A percentile compares a stretch with the other conserved stretches of the same genome.
phyloP scores from a whole-genome alignment of 2,113 vertebrate species.

The Scatophagus argus region DNA sequence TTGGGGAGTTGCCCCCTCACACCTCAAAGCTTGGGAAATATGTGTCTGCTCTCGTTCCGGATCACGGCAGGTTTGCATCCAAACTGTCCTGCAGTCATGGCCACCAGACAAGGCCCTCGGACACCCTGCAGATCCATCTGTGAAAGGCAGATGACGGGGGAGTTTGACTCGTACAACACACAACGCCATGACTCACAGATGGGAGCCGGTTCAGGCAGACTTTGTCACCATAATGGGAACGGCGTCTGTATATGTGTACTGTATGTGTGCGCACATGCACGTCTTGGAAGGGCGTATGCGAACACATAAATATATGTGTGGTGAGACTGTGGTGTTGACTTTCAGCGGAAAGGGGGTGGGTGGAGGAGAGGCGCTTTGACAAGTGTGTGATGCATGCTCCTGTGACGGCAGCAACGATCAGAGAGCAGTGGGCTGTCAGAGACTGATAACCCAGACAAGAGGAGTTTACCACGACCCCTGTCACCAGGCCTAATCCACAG shows the following conservation, averaged over 20 bases:
- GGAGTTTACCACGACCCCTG: conserved; percentile 51
- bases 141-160: conserved; percentile 76
- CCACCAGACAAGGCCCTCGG: conserved; percentile 59
- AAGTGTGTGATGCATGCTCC: conserved; percentile 77
- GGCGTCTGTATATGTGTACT: conserved; percentile 51
- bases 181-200: conserved; percentile 77
- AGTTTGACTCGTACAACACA: conserved; percentile 73
- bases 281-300: conserved; percentile 52
- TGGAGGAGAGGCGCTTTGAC: conserved; percentile 76
- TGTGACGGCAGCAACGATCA: conserved; percentile 77
- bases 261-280: conserved; percentile 23
- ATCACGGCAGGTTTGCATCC: conserved; percentile 29
- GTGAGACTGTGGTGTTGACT: conserved; percentile 71
- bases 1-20: conserved; percentile 27
- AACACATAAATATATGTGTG: conserved; percentile 67
- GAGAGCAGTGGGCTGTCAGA: conserved; percentile 67
- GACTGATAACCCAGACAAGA: conserved; percentile 69
- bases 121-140: conserved; percentile 72
- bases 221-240: conserved; percentile 80
- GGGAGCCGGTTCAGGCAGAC: conserved; percentile 76
- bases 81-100: conserved; percentile 29
- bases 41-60: conserved; percentile 6
- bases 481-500: conserved; percentile 45
- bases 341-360: conserved; percentile 72
- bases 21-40: conserved; percentile 45